A percentile compares a stretch with the other conserved stretches of the same genome.
These are phyloP conservation scores for Mesorhabditis spiculigera DNA, from an alignment of 2,888 invertebrate genomes.

Conservation along the genomic window DNA sequence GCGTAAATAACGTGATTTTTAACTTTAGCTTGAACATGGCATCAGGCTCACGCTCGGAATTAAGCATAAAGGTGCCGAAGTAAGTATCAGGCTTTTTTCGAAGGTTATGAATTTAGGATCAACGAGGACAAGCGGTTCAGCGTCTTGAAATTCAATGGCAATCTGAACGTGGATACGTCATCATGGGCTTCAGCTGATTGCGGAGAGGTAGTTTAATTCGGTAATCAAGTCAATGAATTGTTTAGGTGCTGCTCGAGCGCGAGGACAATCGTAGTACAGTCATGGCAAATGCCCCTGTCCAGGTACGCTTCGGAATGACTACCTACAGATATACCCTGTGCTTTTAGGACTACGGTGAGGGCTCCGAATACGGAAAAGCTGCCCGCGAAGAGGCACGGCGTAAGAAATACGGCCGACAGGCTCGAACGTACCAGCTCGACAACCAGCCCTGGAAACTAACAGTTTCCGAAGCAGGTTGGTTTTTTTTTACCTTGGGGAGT, in stretches of 20 bases:
- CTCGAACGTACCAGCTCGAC: slow-evolving; percentile 75
- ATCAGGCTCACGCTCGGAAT: slow-evolving; percentile 14
- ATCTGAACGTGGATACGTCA: slow-evolving; percentile 40
- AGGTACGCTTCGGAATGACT: slow-evolving; percentile 10
- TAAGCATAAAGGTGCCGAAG: slow-evolving; percentile 33
- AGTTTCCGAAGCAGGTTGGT: slow-evolving; percentile 68
- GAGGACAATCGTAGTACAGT: slow-evolving; percentile 51
- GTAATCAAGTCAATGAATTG: not conserved
- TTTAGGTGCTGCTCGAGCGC: slow-evolving; percentile 43
- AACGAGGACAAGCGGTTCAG: slow-evolving; percentile 33
- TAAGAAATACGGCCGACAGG: slow-evolving; percentile 52
- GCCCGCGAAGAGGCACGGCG: slow-evolving; percentile 54
- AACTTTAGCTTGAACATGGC: too few relatives aligned
- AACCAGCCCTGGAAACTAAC: slow-evolving; percentile 96
- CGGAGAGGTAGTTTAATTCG: too few relatives aligned
- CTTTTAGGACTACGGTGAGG: slow-evolving; percentile 50
- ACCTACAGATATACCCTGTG: not conserved
- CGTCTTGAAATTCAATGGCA: slow-evolving; percentile 51
- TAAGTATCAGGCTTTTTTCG: slow-evolving; percentile 12
- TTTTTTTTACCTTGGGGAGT: not conserved
- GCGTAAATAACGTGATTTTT: too few relatives aligned
- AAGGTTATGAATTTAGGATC: slow-evolving; percentile 22
- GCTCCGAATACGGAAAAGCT: slow-evolving; percentile 54
- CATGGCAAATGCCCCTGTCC: slow-evolving; percentile 25
- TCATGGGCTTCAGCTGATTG: not conserved